Percentiles rank a stretch among this genome's conserved stretches.
phyloP scores from a whole-genome alignment of 1,140 invertebrate species.

The Lasioglossum albipes region DNA sequence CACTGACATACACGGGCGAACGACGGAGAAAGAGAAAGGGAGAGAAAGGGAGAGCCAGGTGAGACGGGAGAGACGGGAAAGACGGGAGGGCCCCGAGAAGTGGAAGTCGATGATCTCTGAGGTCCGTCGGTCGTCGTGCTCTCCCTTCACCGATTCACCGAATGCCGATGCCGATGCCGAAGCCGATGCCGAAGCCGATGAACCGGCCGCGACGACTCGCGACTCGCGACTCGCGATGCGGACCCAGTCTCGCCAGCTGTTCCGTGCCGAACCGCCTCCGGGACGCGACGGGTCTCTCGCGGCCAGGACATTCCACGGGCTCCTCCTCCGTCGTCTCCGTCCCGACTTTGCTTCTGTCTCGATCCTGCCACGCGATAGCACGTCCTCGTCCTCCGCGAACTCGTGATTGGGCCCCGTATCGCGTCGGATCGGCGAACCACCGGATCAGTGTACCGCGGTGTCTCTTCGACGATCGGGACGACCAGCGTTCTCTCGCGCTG shows the following conservation, averaged over 20 bases:
- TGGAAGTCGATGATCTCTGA: slow-evolving; percentile 72
- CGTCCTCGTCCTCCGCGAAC: no score
- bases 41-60: neutral
- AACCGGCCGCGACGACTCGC: neutral
- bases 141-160: slow-evolving; percentile 60
- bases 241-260: slow-evolving; percentile 45
- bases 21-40: slow-evolving; percentile 28
- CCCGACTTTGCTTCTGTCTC: neutral
- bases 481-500: no score
- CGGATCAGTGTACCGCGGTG: neutral
- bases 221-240: no score
- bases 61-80: slow-evolving; percentile 33
- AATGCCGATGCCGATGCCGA: slow-evolving; percentile 54
- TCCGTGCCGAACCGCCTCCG: slow-evolving; percentile 30
- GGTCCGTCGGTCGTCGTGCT: slow-evolving; percentile 45
- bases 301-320: neutral
- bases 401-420: no score
- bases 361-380: no score
- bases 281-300: neutral
- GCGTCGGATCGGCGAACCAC: no score
- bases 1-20: neutral
- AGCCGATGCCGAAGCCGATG: no score
- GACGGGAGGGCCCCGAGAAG: slow-evolving; percentile 46
- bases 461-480: neutral
- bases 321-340: no score